Percentiles rank a stretch among this genome's conserved stretches.
Conservation (phyloP, 2,888 invertebrate genomes). For the Drosophila phalerata region DNA sequence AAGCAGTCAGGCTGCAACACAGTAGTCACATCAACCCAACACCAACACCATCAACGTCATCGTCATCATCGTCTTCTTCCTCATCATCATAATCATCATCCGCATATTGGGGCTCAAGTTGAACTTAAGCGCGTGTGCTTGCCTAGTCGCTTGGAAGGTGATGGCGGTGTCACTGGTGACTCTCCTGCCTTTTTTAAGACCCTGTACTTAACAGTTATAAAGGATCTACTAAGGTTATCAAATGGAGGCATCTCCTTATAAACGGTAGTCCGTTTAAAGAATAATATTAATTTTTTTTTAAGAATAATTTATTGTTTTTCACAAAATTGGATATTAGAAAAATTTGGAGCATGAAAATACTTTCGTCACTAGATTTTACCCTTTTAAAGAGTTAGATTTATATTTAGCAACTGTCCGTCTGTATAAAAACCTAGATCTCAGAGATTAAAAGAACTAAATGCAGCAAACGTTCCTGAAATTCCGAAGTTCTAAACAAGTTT, state of each 20-base stretch:
- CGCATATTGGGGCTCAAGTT: slow-evolving; percentile 45
- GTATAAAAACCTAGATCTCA: too few relatives aligned
- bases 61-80: slow-evolving; percentile 22
- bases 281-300: too few relatives aligned
- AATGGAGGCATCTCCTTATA: not conserved
- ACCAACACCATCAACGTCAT: slow-evolving; percentile 10
- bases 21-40: slow-evolving; percentile 54
- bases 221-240: not conserved
- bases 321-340: too few relatives aligned
- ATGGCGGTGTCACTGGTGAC: slow-evolving; percentile 1
- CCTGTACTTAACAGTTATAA: not conserved
- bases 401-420: too few relatives aligned
- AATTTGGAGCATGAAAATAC: too few relatives aligned
- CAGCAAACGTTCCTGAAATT: too few relatives aligned
- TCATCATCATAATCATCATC: slow-evolving; percentile 21
- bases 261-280: too few relatives aligned
- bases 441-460: too few relatives aligned
- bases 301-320: too few relatives aligned
- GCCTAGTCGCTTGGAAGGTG: slow-evolving; percentile 23
- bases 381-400: too few relatives aligned
- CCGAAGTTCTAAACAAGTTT: too few relatives aligned
- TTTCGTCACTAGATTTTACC: too few relatives aligned
- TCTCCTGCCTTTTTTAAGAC: not conserved
- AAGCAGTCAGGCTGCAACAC: slow-evolving; percentile 48
- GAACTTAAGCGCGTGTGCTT: slow-evolving; percentile 71